Evolutionary conservation across 2,888 invertebrate species (phyloP), one percentile per base, ranked within the genome.

Genomic region (Drosophila cognata): DNA sequence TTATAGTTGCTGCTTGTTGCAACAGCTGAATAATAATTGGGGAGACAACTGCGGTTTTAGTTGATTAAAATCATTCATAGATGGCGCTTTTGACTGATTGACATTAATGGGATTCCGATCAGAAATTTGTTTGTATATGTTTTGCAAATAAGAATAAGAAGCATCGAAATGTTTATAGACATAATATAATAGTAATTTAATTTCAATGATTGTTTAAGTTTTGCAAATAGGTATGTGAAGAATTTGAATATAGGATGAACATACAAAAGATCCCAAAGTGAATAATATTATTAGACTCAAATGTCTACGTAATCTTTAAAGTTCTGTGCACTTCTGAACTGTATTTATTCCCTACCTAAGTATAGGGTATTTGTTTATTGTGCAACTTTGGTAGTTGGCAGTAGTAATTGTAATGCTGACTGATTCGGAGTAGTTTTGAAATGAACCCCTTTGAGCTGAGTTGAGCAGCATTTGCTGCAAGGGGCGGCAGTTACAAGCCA

Each of bases 1-100:
- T 75, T 71, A 62, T 73, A 68, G 63, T 60, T 62, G 53, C 62
- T 57, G 60, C 74, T 77, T 74, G 69, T 60, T 51, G 16, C 43
- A 68, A 35, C 70, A 74, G 65, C 68, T 76, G 63, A 35, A 46
- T 10, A 48, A 1, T 21, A n/a, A 51, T 25, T 46, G 29, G 28
- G 28, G 16, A 50, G 11, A 11, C 18, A 62, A 28, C 67, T 62
- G 72, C 41, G 36, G 0, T 2, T 43, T 31, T n/a, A 35, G 62
- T 62, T 58, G 1, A 16, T 2, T 11, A 18, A 28, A 36, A 36
- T 25, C 11, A 28, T 11, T 28, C 11, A 67, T 56, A 68, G 76
- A 68, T 71, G 75, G 67, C 64, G 71, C 76, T 60, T 10, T 36
- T 3, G 29, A 2, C 3, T 16, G 21, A 21, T 21, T 21, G 46